Evolutionary conservation across 2,797 vertebrate genomes (phyloP).

Genomic region (Numenius phaeopus): DNA sequence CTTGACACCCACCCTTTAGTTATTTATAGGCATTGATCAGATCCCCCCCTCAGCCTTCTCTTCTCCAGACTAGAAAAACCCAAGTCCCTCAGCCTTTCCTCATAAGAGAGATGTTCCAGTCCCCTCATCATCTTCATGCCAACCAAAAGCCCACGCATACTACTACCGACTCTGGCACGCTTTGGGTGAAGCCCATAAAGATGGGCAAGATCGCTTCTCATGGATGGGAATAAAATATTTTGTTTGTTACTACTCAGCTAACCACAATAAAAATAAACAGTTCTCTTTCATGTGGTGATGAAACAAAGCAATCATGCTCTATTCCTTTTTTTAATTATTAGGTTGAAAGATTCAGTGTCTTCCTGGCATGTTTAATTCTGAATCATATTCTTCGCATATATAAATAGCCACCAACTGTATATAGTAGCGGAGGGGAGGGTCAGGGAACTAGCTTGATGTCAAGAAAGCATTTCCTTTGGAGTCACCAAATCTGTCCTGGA

Average conservation of each 20-base stretch:
- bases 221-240: slow-evolving; percentile 27
- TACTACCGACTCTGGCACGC: background rate
- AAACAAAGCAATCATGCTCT: slow-evolving; percentile 7
- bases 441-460: slow-evolving; percentile 2
- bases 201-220: background rate
- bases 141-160: background rate
- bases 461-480: slow-evolving; percentile 48
- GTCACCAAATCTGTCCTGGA: slow-evolving; percentile 12
- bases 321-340: slow-evolving; percentile 53
- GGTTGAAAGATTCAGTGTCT: slow-evolving; percentile 39
- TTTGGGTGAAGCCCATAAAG: background rate
- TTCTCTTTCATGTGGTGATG: slow-evolving; percentile 60
- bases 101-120: too few species aligned
- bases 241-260: slow-evolving; percentile 49
- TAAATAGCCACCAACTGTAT: slow-evolving; percentile 52
- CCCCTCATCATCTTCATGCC: background rate
- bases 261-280: slow-evolving; percentile 55
- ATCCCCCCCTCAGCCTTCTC: too few species aligned
- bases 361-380: slow-evolving; percentile 42
- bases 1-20: too few species aligned
- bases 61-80: too few species aligned
- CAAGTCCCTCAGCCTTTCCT: too few species aligned
- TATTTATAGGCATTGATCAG: too few species aligned
- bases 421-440: background rate
- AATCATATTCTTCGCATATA: slow-evolving; percentile 41